Conservation (phyloP, 2,797 vertebrate species). For the Enoplosus armatus region DNA sequence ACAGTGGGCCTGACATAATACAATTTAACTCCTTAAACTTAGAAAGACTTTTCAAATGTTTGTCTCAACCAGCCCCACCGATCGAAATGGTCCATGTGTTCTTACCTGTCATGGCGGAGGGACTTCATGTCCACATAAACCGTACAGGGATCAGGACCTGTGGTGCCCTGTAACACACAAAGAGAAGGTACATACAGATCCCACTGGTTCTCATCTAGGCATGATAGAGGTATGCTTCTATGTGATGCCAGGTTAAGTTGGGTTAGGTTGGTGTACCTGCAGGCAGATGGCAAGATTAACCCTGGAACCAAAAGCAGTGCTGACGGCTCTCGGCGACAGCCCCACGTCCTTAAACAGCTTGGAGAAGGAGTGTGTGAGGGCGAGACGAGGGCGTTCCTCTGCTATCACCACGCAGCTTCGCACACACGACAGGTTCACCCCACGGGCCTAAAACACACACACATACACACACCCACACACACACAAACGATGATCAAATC, state of each 20-base stretch:
- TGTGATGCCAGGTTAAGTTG: neutral
- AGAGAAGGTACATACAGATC: conserved; percentile 70
- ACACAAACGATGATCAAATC: conserved; percentile 16
- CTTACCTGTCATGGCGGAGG: conserved; percentile 96
- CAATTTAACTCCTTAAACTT: neutral
- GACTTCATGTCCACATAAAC: conserved; percentile 99
- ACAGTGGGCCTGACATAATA: neutral
- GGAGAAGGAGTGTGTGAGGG: conserved; percentile 96
- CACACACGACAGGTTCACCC: conserved; percentile 95
- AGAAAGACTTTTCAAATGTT: neutral
- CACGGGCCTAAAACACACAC: conserved; percentile 87
- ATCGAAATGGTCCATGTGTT: neutral
- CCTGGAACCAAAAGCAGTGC: conserved; percentile 97
- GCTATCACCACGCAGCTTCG: conserved; percentile 97
- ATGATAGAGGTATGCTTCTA: neutral
- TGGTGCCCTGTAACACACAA: conserved; percentile 90
- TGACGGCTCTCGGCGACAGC: conserved; percentile 94
- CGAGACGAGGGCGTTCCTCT: conserved; percentile 93
- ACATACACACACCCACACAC: conserved; percentile 5
- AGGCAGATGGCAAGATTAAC: conserved; percentile 97
- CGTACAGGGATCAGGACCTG: conserved; percentile 97
- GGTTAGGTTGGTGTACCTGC: conserved; percentile 90
- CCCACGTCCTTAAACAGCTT: conserved; percentile 98
- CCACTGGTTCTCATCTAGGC: conserved; percentile 11
- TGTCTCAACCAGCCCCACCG: neutral